A percentile compares a stretch with the other conserved stretches of the same genome.
phyloP scores from a whole-genome alignment of 1,140 invertebrate species.

The Kradibia gibbosae region DNA sequence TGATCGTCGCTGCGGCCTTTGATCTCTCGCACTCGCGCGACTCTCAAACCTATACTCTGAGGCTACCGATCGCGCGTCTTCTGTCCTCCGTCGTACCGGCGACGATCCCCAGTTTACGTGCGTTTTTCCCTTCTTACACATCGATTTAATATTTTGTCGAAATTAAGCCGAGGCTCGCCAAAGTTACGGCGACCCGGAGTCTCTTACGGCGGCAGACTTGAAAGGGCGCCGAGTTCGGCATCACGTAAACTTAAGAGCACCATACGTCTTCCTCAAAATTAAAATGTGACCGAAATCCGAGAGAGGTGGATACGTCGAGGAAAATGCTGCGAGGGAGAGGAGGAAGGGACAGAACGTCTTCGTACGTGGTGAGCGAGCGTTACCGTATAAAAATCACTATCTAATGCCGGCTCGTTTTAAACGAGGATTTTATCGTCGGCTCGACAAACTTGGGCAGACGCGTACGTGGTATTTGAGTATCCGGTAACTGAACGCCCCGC shows the following conservation, averaged over 20 bases:
- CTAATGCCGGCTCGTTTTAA: neutral
- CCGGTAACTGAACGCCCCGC: neutral
- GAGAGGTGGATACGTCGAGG: neutral
- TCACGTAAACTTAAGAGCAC: conserved; percentile 3
- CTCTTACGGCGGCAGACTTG: conserved; percentile 4
- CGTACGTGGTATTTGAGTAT: neutral
- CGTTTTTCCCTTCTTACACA: neutral
- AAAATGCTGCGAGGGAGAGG: too few species aligned
- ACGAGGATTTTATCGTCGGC: neutral
- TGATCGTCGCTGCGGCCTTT: conserved; percentile 41
- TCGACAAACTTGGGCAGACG: neutral
- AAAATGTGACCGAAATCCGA: neutral
- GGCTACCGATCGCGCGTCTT: neutral
- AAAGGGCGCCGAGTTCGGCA: neutral
- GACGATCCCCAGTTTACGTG: neutral
- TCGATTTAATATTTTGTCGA: neutral
- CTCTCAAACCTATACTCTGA: neutral
- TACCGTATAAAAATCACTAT: conserved; percentile 8
- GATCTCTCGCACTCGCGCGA: conserved; percentile 18
- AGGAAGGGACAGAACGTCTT: neutral
- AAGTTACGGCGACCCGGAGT: neutral
- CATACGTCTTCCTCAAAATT: neutral
- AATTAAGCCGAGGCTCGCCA: neutral
- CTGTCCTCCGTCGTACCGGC: neutral
- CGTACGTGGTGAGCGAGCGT: neutral